A percentile compares a stretch with the other conserved stretches of the same genome.
These are phyloP conservation scores for Sylvia borin DNA, from an alignment of 2,797 vertebrate genomes.

Conservation along the genomic window DNA sequence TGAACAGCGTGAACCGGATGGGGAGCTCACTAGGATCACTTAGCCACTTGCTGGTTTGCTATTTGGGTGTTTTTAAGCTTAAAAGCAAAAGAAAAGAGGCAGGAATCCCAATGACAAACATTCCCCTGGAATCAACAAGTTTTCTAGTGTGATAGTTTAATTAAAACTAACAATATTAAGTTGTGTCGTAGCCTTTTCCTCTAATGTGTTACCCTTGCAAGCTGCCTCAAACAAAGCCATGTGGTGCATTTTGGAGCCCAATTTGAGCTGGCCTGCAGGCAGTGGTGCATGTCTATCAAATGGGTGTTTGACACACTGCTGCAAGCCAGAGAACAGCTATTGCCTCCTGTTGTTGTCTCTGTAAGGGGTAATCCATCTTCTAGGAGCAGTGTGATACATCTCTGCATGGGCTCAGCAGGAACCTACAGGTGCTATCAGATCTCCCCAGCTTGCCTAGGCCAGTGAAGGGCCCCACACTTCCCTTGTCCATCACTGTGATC, in stretches of 20 bases:
- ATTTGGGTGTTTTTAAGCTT: neutral
- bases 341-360: neutral
- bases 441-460: neutral
- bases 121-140: neutral
- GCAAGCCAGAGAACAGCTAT: neutral
- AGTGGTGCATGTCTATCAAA: neutral
- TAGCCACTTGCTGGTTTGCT: neutral
- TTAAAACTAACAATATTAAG: conserved; percentile 17
- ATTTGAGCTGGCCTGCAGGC: neutral
- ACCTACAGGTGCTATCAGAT: neutral
- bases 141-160: neutral
- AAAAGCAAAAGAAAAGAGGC: neutral
- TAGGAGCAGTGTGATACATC: neutral
- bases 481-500: neutral
- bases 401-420: neutral
- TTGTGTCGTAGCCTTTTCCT: neutral
- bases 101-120: neutral
- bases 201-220: conserved; percentile 5
- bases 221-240: neutral
- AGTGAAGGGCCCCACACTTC: neutral
- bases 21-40: neutral
- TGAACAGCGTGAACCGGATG: neutral
- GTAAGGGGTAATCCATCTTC: neutral
- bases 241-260: neutral
- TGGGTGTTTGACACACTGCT: neutral